Percentiles rank a stretch among this genome's conserved stretches.
Evolutionary conservation across 2,113 vertebrate species (phyloP).

Genomic region (Oreotrochilus melanogaster): DNA sequence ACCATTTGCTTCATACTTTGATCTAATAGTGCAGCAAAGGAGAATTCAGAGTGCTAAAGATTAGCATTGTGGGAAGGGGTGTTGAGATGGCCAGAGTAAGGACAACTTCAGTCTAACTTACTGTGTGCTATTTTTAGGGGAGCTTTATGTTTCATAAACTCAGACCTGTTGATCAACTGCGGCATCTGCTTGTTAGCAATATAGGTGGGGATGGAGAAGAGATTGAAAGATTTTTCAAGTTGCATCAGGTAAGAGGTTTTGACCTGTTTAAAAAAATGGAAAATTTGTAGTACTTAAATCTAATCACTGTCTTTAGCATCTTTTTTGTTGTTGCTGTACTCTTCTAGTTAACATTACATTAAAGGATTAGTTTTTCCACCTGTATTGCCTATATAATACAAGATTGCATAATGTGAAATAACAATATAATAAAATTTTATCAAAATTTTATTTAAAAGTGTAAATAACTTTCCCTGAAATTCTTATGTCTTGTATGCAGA

Average conservation of each 20-base stretch:
- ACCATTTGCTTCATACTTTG: rapidly evolving
- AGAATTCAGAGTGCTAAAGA: neutral
- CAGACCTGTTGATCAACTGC: slow-evolving; percentile 93
- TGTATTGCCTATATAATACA: neutral
- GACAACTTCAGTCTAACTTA: neutral
- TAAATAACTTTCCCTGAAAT: neutral
- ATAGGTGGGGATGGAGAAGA: slow-evolving; percentile 94
- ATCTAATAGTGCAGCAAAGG: rapidly evolving
- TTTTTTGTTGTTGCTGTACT: neutral
- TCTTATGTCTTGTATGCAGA: rapidly evolving
- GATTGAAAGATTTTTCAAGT: slow-evolving; percentile 95
- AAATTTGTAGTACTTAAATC: neutral
- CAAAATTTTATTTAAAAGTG: neutral
- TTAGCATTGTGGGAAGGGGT: neutral
- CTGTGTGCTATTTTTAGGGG: slow-evolving; percentile 78
- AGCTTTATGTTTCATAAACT: slow-evolving; percentile 97
- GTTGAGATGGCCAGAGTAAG: neutral
- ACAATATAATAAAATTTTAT: no score
- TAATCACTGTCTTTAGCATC: neutral
- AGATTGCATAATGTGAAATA: neutral
- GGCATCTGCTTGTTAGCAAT: slow-evolving; percentile 94
- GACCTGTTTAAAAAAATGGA: neutral
- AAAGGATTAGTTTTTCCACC: neutral
- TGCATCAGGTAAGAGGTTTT: slow-evolving; percentile 87
- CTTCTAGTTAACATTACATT: neutral